Evolutionary conservation across 2,888 invertebrate species (phyloP).

Genomic region (Cryptocheilus praepositus): DNA sequence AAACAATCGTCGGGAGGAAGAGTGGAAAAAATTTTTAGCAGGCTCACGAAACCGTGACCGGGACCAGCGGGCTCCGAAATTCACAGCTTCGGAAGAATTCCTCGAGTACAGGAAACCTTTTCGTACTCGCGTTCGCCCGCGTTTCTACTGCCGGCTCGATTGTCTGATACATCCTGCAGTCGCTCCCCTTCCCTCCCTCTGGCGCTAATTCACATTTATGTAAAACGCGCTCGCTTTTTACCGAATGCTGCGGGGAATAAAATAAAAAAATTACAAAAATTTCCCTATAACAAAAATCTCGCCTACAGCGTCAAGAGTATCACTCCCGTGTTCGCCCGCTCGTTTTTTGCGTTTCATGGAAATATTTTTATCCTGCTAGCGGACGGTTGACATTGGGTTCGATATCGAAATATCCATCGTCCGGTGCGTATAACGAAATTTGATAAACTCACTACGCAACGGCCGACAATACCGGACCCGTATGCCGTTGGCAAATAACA

Average conservation of each 20-base stretch:
- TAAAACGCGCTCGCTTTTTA: slow-evolving; percentile 20
- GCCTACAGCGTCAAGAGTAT: no score
- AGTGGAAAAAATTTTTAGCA: slow-evolving; percentile 60
- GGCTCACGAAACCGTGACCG: slow-evolving; percentile 65
- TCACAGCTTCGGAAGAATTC: slow-evolving; percentile 35
- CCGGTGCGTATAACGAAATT: no score
- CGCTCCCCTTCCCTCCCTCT: background rate
- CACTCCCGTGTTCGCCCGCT: no score
- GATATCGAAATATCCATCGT: no score
- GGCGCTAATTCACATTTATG: slow-evolving; percentile 32
- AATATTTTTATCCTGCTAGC: no score
- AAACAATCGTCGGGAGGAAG: slow-evolving; percentile 66
- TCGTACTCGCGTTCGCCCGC: slow-evolving; percentile 2
- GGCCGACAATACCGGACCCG: no score
- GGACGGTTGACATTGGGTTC: no score
- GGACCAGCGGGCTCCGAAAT: slow-evolving; percentile 48
- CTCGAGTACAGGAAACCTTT: slow-evolving; percentile 22
- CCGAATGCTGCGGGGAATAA: background rate
- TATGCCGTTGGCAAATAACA: no score
- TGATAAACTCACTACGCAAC: no score
- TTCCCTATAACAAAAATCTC: no score
- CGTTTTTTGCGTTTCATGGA: no score
- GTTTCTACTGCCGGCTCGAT: slow-evolving; percentile 6
- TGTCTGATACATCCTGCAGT: background rate
- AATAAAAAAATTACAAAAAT: background rate